Evolutionary conservation across 2,113 vertebrate species (phyloP).

Genomic region (Trematomus loennbergii): DNA sequence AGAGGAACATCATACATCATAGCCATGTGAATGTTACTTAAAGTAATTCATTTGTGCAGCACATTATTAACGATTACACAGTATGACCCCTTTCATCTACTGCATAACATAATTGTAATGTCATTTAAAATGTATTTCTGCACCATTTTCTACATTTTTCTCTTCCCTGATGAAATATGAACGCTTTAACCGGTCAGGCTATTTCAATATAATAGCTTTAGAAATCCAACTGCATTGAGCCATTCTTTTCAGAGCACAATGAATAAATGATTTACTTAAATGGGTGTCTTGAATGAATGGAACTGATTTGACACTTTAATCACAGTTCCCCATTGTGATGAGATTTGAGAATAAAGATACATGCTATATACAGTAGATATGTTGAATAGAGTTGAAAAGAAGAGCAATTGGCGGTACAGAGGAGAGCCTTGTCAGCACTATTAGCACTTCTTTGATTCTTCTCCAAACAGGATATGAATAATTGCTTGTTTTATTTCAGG

Average conservation of each 20-base stretch:
- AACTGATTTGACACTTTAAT: slow-evolving; percentile 12
- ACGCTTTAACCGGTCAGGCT: not conserved
- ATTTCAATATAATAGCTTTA: slow-evolving; percentile 5
- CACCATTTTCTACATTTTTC: not conserved
- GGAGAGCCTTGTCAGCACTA: slow-evolving; percentile 47
- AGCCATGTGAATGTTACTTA: too few relatives aligned
- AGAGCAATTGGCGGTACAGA: slow-evolving; percentile 11
- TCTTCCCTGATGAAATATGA: not conserved
- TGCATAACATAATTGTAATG: not conserved
- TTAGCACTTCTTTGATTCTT: slow-evolving; percentile 49
- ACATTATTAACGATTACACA: not conserved
- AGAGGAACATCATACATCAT: too few relatives aligned
- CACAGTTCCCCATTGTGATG: not conserved
- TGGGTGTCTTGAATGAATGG: not conserved
- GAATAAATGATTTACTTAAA: slow-evolving; percentile 2
- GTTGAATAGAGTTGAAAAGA: slow-evolving; percentile 6
- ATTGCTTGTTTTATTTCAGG: slow-evolving; percentile 73
- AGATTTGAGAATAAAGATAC: not conserved
- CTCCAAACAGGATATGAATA: slow-evolving; percentile 68
- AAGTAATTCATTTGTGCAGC: too few relatives aligned
- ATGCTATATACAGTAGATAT: not conserved
- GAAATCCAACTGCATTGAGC: not conserved
- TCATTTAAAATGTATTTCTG: not conserved
- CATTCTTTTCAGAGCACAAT: slow-evolving; percentile 7
- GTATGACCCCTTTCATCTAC: not conserved